A percentile compares a stretch with the other conserved stretches of the same genome.
phyloP scores from a whole-genome alignment of 2,113 vertebrate genomes.

The Thermophis baileyi region DNA sequence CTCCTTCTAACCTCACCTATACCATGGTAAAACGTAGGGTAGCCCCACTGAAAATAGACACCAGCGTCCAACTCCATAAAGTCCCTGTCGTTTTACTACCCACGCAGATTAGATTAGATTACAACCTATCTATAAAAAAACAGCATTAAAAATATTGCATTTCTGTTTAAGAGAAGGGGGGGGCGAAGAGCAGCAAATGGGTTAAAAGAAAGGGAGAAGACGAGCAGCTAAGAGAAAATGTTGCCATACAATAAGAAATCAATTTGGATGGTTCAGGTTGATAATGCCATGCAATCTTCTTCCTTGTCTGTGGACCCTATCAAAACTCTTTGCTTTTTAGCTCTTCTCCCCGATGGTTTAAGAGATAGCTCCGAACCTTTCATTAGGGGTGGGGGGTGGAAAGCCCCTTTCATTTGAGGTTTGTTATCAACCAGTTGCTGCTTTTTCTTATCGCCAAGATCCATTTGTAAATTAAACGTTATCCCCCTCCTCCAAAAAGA shows the following conservation, averaged over 20 bases:
- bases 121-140: slow-evolving; percentile 47
- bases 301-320: slow-evolving; percentile 59
- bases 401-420: slow-evolving; percentile 83
- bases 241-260: slow-evolving; percentile 59
- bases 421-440: slow-evolving; percentile 82
- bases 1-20: slow-evolving; percentile 7
- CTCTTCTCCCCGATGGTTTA: slow-evolving; percentile 87
- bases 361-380: slow-evolving; percentile 88
- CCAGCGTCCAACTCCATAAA: slow-evolving; percentile 3
- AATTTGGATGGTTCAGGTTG: slow-evolving; percentile 60
- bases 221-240: slow-evolving; percentile 48
- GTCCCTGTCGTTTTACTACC: slow-evolving; percentile 39
- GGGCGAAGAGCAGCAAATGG: neutral
- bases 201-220: slow-evolving; percentile 45
- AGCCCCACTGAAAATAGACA: neutral
- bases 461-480: slow-evolving; percentile 99
- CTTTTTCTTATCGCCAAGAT: slow-evolving; percentile 93
- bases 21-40: neutral
- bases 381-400: slow-evolving; percentile 68
- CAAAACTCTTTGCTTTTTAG: slow-evolving; percentile 72
- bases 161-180: slow-evolving; percentile 39
- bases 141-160: slow-evolving; percentile 54
- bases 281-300: slow-evolving; percentile 59
- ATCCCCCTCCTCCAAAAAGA: slow-evolving; percentile 60
- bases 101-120: slow-evolving; percentile 34